Base-by-base conservation (phyloP, 2,797 vertebrate genomes). In the Onychomys leucogaster region DNA sequence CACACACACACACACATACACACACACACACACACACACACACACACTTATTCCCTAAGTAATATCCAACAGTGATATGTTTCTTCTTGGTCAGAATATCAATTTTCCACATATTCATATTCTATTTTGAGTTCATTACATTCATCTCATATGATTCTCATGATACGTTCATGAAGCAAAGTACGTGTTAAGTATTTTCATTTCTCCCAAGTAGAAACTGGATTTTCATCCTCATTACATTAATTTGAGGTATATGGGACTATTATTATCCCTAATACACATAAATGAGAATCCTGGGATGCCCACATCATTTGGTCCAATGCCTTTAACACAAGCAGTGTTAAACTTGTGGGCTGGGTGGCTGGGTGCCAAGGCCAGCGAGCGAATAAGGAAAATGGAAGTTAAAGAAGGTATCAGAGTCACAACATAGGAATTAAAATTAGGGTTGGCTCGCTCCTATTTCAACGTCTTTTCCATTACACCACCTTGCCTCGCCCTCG, bases 341-440 rank as follows among this genome's bases (percentile, higher is more conserved):
- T n/a, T n/a, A n/a, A 21, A 19, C 49, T 84, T 92, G 43, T 49
- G 73, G 80, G 73, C 55, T 61, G 29, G n/a, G 80, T 61, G 37
- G 78, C 5, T 43, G 49, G 10, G 29, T 21, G 23, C 57, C 81
- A 52, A 55, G 32, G 52, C 8, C 34, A 93, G 77, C 55, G 61
- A 88, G 19, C 23, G n/a, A 84, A 57, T 27, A 76, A 59, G 76
- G 17, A 73, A 83, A 91, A 41, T 19, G 59, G 61, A n/a, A 65
- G 32, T 65, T 84, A 63, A 84, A 87, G 77, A 29, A 94, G 23
- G n/a, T 27, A 61, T 80, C 43, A 16, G 57, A 82, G 59, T 95
- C 95, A 93, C 19, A 78, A 41, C 43, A 37, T 9, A 80, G 77
- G 91, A 86, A 89, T 97, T 87, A 91, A 91, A 96, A 91, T 95